These are phyloP conservation scores for Centropus unirufus DNA, from an alignment of 2,113 vertebrate genomes.

Conservation along the genomic window DNA sequence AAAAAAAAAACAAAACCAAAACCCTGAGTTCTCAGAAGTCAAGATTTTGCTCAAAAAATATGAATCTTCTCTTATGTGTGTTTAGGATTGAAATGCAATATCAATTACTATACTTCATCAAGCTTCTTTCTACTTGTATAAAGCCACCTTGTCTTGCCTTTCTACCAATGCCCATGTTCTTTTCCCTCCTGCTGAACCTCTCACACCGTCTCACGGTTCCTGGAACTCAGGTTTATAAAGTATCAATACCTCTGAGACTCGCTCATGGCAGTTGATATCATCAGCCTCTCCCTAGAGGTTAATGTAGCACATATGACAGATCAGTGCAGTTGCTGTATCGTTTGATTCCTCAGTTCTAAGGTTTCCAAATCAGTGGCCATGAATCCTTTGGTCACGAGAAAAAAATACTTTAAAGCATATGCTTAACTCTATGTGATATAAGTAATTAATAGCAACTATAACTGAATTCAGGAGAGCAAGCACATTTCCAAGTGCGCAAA, in stretches of 20 bases:
- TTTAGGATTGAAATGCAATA: not conserved
- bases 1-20: too few species aligned
- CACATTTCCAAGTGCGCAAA: fast-evolving
- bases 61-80: not conserved
- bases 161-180: fast-evolving
- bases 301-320: not conserved
- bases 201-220: not conserved
- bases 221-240: not conserved
- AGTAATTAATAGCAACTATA: not conserved
- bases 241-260: not conserved
- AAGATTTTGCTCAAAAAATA: not conserved
- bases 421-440: not conserved
- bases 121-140: not conserved
- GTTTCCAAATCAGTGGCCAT: not conserved
- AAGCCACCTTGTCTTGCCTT: not conserved
- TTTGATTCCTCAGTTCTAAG: not conserved
- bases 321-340: not conserved
- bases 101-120: not conserved
- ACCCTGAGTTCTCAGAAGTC: not conserved
- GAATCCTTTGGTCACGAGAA: not conserved
- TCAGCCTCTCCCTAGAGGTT: not conserved
- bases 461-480: not conserved
- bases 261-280: not conserved
- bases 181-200: not conserved
- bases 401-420: not conserved